Evolutionary conservation across 2,113 vertebrate genomes (phyloP).

Genomic region (Jaculus jaculus): DNA sequence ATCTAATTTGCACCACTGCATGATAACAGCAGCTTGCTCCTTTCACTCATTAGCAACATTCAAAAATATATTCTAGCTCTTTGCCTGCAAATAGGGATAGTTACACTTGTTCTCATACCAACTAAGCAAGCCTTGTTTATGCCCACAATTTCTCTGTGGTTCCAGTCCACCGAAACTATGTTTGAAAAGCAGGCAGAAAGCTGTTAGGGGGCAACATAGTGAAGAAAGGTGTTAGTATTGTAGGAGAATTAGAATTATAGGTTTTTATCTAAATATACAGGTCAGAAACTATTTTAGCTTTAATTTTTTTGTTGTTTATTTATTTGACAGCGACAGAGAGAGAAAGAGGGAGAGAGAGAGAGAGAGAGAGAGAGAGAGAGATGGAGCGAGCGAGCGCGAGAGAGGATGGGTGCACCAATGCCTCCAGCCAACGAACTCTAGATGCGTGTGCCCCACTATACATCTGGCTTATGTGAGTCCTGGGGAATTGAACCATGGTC

Average conservation of each 20-base stretch:
- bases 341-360: no score
- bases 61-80: constrained; percentile 70
- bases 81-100: constrained; percentile 65
- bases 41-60: constrained; percentile 65
- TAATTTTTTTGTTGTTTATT: neutral
- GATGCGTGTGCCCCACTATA: no score
- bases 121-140: neutral
- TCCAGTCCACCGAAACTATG: neutral
- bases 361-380: no score
- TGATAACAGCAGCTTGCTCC: constrained; percentile 59
- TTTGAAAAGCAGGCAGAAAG: neutral
- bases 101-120: constrained; percentile 60
- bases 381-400: no score
- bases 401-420: no score
- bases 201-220: neutral
- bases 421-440: no score
- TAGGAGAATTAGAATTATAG: neutral
- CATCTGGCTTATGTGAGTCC: no score
- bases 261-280: constrained; percentile 25
- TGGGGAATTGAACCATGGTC: no score
- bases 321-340: no score
- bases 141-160: neutral
- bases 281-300: neutral
- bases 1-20: constrained; percentile 78
- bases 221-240: neutral